These are phyloP conservation scores for Pseudochromis fuscus DNA, from an alignment of 2,797 vertebrate genomes.

Conservation along the genomic window DNA sequence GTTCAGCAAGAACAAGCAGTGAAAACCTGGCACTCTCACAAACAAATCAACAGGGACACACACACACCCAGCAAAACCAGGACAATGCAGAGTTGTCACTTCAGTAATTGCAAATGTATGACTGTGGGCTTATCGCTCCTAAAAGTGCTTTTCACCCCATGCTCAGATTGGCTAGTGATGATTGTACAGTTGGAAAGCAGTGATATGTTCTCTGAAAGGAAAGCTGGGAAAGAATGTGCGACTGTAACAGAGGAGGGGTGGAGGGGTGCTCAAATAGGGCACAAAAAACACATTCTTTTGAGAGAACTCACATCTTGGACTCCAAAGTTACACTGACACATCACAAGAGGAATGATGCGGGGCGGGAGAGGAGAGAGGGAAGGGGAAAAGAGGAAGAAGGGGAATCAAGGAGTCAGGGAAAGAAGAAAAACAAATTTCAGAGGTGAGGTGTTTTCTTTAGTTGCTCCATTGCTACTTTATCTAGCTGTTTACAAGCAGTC, in stretches of 20 bases:
- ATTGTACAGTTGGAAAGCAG: conserved; percentile 45
- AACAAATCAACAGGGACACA: conserved; percentile 40
- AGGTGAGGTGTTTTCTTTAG: conserved; percentile 40
- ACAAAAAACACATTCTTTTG: conserved; percentile 86
- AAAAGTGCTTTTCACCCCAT: conserved; percentile 26
- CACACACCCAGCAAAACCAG: conserved; percentile 27
- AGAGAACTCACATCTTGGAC: conserved; percentile 87
- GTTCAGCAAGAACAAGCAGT: conserved; percentile 17
- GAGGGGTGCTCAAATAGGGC: conserved; percentile 70
- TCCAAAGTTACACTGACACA: conserved; percentile 81
- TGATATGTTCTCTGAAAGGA: conserved; percentile 62
- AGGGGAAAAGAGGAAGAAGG: conserved; percentile 11
- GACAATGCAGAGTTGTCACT: conserved; percentile 25
- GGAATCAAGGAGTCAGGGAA: conserved; percentile 21
- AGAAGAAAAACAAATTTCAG: conserved; percentile 47
- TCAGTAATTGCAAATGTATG: conserved; percentile 39
- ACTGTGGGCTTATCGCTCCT: conserved; percentile 13
- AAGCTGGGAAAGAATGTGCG: conserved; percentile 74
- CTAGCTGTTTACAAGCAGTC: conserved; percentile 49
- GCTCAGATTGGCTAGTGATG: conserved; percentile 27
- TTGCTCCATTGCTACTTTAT: conserved; percentile 33
- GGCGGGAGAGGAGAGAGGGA: conserved; percentile 50
- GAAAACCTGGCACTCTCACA: conserved; percentile 34
- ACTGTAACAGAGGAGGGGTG: conserved; percentile 69
- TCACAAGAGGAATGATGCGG: conserved; percentile 79